Evolutionary conservation across 2,797 vertebrate genomes (phyloP).

Genomic region (Girardinus metallicus): DNA sequence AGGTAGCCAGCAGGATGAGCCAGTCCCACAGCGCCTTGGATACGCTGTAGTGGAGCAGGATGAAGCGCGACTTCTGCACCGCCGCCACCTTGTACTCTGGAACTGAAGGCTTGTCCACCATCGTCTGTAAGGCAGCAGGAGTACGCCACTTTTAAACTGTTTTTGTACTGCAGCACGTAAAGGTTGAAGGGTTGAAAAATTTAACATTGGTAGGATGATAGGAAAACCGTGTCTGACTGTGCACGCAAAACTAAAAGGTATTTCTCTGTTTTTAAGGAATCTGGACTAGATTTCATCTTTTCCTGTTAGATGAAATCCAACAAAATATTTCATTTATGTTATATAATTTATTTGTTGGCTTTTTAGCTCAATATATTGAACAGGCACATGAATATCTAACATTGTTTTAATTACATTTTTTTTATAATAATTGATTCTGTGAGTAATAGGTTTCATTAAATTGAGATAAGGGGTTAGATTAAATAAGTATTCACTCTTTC

Average conservation of each 20-base stretch:
- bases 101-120: slow-evolving; percentile 88
- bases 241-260: neutral
- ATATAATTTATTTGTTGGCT: too few species aligned
- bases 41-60: slow-evolving; percentile 96
- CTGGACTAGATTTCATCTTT: neutral
- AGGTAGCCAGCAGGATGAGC: slow-evolving; percentile 95
- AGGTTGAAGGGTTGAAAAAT: neutral
- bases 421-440: too few species aligned
- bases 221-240: neutral
- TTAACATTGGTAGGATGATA: neutral
- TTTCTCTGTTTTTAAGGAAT: neutral
- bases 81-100: slow-evolving; percentile 97
- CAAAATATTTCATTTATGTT: too few species aligned
- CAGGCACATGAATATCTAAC: too few species aligned
- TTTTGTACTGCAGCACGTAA: neutral
- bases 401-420: too few species aligned
- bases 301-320: neutral
- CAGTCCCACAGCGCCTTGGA: slow-evolving; percentile 97
- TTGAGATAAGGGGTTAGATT: too few species aligned
- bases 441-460: too few species aligned
- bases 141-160: neutral
- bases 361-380: too few species aligned
- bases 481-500: too few species aligned
- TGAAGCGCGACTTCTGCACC: slow-evolving; percentile 93
- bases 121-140: slow-evolving; percentile 77